Base-by-base conservation (phyloP, 1,140 invertebrate genomes). In the Drosophila obscura region DNA sequence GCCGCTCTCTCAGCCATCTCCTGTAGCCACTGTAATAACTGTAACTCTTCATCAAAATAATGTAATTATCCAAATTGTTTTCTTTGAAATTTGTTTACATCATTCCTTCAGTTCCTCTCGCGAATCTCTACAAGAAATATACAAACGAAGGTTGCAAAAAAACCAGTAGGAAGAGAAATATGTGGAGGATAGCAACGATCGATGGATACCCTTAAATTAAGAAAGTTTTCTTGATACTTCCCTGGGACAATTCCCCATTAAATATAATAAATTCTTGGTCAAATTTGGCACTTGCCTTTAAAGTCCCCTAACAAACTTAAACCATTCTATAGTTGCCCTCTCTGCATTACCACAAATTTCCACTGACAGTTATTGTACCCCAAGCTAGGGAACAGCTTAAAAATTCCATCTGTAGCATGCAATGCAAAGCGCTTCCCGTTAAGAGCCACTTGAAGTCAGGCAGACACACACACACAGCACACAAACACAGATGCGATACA, bases 21-120 rank as follows among this genome's bases (percentile, higher is more conserved):
- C 35, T 39, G 11, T 39, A 39, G 35, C 24, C 28, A 26, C 58
- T 24, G 78, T 69, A 71, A 71, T 71, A 87, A 88, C 82, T 88
- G 82, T 79, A 79, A 77, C 83, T 82, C 82, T 78, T 76, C 82
- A 73, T 82, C 83, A 82, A 87, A 87, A 87, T 87, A 88, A 87
- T 87, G 84, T 83, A 89, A 87, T 87, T 87, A 87, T 88, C 79
- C 75, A 87, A 88, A 87, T 87, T 87, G 83, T 88, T 88, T 88
- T 88, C 83, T 78, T 88, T 88, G 83, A 88, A 87, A 87, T 87
- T 82, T 87, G 83, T 79, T 87, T 87, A 88, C 83, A 87, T 87
- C 83, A 82, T 88, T 87, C 63, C 44, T 59, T 78, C 39, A 64
- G 46, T 55, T 51, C 19, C 58, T 66, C 69, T 49, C 44, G 73